Evolutionary conservation across 2,113 vertebrate genomes (phyloP), one percentile per base, ranked within the genome.

Genomic region (Lophochroa leadbeateri): DNA sequence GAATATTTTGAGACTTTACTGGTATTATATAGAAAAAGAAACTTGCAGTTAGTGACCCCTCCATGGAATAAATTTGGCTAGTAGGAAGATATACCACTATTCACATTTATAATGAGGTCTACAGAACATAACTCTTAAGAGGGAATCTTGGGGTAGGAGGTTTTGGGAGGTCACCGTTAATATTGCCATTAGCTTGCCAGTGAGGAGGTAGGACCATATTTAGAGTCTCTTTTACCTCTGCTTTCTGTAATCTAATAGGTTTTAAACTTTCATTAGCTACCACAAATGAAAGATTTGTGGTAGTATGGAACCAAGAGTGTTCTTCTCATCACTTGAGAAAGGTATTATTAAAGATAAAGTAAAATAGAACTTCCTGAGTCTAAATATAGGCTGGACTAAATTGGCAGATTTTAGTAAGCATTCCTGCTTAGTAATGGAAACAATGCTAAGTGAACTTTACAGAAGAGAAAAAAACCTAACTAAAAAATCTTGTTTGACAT

Each of bases 261-360:
- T 93, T 84, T 93, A 69, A 94, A 74, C 77, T 95, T 96, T 92
- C 84, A 97, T 92, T 97, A 90, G 60, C 55, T 83, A 86, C 92
- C 82, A 93, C 94, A 90, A 96, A 88, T 89, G 67, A 83, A 91
- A 96, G 88, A 81, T 93, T 90, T 93, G 91, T 92, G 93, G 90
- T 86, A 37, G 57, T n/a, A 27, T 68, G 77, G 74, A 91, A 92
- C 23, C 33, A 68, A 89, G 33, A 91, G 13, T 65, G 52, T 92
- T 87, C 58, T 94, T 39, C 46, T 69, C 82, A 81, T 78, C 46
- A 75, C 47, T 90, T 81, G 46, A n/a, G 88, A 90, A 83, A 90
- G 6, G 20, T 92, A 53, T 90, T 82, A 60, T 81, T 90, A 88
- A 92, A 82, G 68, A 78, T 46, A 65, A 72, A 83, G 33, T 74